Conservation (phyloP, 2,888 invertebrate species). For the Acleris literana region DNA sequence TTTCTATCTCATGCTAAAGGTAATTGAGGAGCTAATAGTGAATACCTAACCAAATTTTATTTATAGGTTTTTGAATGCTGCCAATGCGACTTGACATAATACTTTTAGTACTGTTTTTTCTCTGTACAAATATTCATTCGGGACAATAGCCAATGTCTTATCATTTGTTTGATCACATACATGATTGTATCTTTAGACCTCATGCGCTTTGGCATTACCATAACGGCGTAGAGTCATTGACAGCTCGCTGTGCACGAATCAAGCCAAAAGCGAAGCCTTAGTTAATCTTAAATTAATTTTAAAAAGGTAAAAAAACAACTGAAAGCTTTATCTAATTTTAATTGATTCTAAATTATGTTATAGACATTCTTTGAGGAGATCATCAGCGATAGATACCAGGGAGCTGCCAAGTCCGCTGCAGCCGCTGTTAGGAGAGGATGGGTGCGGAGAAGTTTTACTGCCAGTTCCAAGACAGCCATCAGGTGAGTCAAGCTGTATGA, state of each 20-base stretch:
- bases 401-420: constrained; percentile 75
- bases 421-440: constrained; percentile 69
- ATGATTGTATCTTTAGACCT: constrained; percentile 3
- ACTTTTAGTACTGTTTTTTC: neutral
- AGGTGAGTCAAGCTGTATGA: constrained; percentile 49
- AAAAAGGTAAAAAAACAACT: constrained; percentile 14
- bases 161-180: neutral
- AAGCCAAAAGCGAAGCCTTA: constrained; percentile 1
- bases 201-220: constrained; percentile 11
- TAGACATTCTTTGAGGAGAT: constrained; percentile 79
- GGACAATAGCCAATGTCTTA: neutral
- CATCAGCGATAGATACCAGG: constrained; percentile 85
- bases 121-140: neutral
- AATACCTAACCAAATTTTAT: no score
- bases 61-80: no score
- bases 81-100: no score
- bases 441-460: constrained; percentile 69
- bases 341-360: neutral
- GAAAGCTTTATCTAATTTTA: neutral
- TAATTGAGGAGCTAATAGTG: no score
- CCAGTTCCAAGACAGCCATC: constrained; percentile 79
- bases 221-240: neutral
- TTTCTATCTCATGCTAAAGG: no score
- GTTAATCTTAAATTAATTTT: neutral
- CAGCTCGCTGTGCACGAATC: constrained; percentile 23